Conservation (phyloP, 2,113 vertebrate genomes). For the Tetrax tetrax region DNA sequence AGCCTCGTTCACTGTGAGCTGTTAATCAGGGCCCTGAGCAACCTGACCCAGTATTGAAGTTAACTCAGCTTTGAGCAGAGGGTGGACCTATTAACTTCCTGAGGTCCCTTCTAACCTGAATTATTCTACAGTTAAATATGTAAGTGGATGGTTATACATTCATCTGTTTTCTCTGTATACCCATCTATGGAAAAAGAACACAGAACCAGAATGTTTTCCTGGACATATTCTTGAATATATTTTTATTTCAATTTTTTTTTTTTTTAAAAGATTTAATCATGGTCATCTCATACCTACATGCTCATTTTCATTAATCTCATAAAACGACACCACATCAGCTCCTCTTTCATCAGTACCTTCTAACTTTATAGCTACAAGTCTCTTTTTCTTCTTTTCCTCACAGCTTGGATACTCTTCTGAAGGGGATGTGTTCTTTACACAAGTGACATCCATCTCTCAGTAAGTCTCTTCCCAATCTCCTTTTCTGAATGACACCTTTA, state of each 20-base stretch:
- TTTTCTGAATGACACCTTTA: not conserved
- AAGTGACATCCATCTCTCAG: not conserved
- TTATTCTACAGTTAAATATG: not conserved
- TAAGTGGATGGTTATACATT: not conserved
- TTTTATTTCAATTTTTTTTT: not conserved
- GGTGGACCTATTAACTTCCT: not conserved
- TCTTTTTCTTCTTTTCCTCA: not conserved
- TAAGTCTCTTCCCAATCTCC: not conserved
- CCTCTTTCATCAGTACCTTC: not conserved
- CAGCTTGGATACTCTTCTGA: not conserved
- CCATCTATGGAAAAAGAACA: not conserved
- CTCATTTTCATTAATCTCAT: not conserved
- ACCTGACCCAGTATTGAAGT: not conserved
- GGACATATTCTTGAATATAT: not conserved
- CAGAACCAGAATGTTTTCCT: not conserved
- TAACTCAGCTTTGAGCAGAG: not conserved
- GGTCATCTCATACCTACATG: not conserved
- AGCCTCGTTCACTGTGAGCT: not conserved
- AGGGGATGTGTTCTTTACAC: not conserved
- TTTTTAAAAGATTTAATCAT: not conserved
- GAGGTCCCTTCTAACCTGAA: not conserved
- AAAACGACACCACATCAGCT: not conserved
- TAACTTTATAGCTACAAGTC: not conserved
- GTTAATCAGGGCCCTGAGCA: not conserved
- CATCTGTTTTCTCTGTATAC: not conserved